Base-by-base conservation (phyloP, 2,113 vertebrate species). In the Cathartes aura region DNA sequence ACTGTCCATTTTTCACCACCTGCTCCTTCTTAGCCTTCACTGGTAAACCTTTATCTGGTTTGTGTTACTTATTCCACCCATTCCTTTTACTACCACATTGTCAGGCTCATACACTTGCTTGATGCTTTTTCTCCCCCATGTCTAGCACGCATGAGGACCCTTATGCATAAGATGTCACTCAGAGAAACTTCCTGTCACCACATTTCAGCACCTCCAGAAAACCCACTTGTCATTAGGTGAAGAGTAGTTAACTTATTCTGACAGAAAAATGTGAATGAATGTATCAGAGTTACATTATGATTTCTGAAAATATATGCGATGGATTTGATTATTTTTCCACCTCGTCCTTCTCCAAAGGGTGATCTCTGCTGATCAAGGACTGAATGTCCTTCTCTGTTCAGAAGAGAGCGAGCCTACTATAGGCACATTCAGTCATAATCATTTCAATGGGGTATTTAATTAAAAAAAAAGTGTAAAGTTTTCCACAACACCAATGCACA, bases 341-440 rank as follows among this genome's bases (percentile, higher is more conserved):
- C 6, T 63, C 0, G 0, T 19, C 30, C 11, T 66, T 43, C 23
- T 62, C 14, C 10, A 17, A 1, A 50, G 15, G 7, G 11, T 13
- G 7, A 47, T 19, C 20, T 34, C 66, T 40, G 15, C 27, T 32
- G 8, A 30, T 3, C 21, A 78, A 67, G 12, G n/a, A 21, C n/a
- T 43, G 38, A 93, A 40, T 3, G 5, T 32, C 16, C 5, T 42
- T 56, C 34, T 43, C 4, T 15, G 18, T 13, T 73, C 12, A 64
- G 32, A 27, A 29, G 1, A 43, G 10, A 32, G 8, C 1, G 2
- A 48, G 23, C 1, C 56, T 30, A 42, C 7, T 8, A 10, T 2
- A 85, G 43, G 12, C 19, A 58, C 2, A n/a, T 30, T 30, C 34
- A 60, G 5, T 11, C n/a, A n/a, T 20, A 40, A 21, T 26, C 1